phyloP scores from a whole-genome alignment of 2,888 invertebrate genomes.

The Lampropteryx suffumata region DNA sequence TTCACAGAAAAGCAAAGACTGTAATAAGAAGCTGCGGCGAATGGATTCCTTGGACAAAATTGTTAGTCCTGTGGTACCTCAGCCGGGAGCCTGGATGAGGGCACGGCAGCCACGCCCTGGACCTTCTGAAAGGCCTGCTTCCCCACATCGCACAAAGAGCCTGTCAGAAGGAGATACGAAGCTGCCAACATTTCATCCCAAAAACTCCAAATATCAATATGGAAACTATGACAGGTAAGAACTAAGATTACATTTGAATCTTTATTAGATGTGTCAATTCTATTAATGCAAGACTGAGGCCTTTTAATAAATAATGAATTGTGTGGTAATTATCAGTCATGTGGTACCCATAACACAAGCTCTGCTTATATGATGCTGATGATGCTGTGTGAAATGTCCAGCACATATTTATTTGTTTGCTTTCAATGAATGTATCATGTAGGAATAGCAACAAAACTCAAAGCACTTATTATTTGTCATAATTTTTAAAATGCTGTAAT shows the following conservation, averaged over 20 bases:
- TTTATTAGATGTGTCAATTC: too few species aligned
- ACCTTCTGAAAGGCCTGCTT: constrained; percentile 74
- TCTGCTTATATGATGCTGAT: too few species aligned
- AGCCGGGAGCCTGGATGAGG: constrained; percentile 93
- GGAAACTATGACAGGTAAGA: constrained; percentile 95
- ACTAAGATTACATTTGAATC: neutral
- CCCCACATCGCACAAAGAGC: constrained; percentile 67
- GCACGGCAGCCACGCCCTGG: constrained; percentile 62
- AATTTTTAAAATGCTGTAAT: too few species aligned
- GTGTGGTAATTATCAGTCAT: too few species aligned
- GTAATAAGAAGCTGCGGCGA: constrained; percentile 83
- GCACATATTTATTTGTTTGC: too few species aligned
- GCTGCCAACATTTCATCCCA: constrained; percentile 87
- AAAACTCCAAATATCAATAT: constrained; percentile 92
- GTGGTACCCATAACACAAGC: too few species aligned
- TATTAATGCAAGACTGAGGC: too few species aligned
- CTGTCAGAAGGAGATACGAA: constrained; percentile 68
- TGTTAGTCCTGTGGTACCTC: constrained; percentile 95
- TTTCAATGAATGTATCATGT: too few species aligned
- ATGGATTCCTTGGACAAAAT: constrained; percentile 92
- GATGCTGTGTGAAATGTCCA: too few species aligned
- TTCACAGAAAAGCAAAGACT: constrained; percentile 78
- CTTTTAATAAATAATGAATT: too few species aligned
- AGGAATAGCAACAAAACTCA: too few species aligned
- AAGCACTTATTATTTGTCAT: too few species aligned